Base-by-base conservation (phyloP, 2,888 invertebrate genomes). In the Xestoiulus laeticollis region DNA sequence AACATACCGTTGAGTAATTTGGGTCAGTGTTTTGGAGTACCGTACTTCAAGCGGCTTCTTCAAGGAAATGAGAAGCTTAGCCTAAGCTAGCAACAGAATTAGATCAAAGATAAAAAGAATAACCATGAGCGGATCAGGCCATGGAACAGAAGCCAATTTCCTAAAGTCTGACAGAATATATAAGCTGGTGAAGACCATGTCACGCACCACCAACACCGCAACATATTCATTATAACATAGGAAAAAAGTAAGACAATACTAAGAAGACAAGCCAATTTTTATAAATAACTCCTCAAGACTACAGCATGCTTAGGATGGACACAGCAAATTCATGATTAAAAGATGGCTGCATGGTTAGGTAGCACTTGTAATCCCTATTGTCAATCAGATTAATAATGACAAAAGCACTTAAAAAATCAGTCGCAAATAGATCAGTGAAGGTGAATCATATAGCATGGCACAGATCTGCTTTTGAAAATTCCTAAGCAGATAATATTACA, bases 321-420 rank as follows among this genome's bases (percentile, higher is more conserved):
- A 26, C 26, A 68, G 26, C 68, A 26, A 26, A 68, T 68, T 68
- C 68, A 30, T 68, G 68, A 26, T 68, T 68, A 68, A 26, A 68
- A 8, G 68, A 68, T 68, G 26, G 26, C n/a, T 68, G 68, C 26
- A 3, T 26, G 26, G 68, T 26, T 68, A 68, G n/a, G n/a, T n/a
- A n/a, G n/a, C n/a, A n/a, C n/a, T n/a, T n/a, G 68, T 26, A 68
- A 68, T 68, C 68, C 68, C 10, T 68, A 68, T n/a, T 68, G 68
- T 26, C 68, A 26, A 68, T 68, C 68, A 68, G 26, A 68, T 68
- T 68, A 68, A 68, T 26, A 12, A 68, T 68, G 68, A 68, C 68
- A 68, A 68, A n/a, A n/a, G 68, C 26, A 26, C 26, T n/a, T 68
- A 26, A 26, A 26, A 59, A 26, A 68, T 8, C 2, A 26, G 68